phyloP scores from a whole-genome alignment of 2,797 vertebrate genomes.

The Sebastes glaucus region DNA sequence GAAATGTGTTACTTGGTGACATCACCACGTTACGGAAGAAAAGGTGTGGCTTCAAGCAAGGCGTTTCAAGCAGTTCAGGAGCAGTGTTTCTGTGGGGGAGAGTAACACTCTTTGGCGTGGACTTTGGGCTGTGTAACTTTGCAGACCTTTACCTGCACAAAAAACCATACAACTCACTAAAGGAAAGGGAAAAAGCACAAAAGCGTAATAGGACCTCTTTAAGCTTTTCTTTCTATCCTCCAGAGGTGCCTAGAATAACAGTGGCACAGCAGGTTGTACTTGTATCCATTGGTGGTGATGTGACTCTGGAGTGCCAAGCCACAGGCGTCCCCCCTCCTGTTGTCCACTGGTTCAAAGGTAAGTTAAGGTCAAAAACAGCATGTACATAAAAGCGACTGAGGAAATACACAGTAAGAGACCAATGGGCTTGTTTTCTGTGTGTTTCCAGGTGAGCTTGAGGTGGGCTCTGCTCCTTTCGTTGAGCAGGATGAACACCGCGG shows the following conservation, averaged over 20 bases:
- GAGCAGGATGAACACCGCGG: constrained; percentile 74
- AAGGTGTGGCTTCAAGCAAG: too few species aligned
- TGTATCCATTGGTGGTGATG: constrained; percentile 83
- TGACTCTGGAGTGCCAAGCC: constrained; percentile 83
- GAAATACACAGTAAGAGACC: background rate
- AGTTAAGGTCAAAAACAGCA: constrained; percentile 11
- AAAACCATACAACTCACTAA: too few species aligned
- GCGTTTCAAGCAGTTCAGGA: too few species aligned
- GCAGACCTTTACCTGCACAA: too few species aligned
- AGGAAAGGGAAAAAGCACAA: too few species aligned
- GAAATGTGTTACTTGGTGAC: too few species aligned
- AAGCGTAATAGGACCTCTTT: too few species aligned
- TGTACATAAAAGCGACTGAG: background rate
- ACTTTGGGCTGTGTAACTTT: too few species aligned
- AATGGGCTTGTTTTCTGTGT: background rate
- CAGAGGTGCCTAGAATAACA: constrained; percentile 82
- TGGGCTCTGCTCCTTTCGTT: constrained; percentile 74
- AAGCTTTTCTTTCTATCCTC: background rate
- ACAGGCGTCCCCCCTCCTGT: constrained; percentile 84
- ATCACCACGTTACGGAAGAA: too few species aligned
- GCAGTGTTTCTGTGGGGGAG: too few species aligned
- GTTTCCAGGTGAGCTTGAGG: constrained; percentile 82
- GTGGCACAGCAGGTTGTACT: constrained; percentile 77
- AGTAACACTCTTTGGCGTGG: too few species aligned
- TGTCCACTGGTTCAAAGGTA: constrained; percentile 92